These are phyloP conservation scores for Helicolenus hilgendorfi DNA, from an alignment of 2,797 vertebrate genomes.

Conservation along the genomic window DNA sequence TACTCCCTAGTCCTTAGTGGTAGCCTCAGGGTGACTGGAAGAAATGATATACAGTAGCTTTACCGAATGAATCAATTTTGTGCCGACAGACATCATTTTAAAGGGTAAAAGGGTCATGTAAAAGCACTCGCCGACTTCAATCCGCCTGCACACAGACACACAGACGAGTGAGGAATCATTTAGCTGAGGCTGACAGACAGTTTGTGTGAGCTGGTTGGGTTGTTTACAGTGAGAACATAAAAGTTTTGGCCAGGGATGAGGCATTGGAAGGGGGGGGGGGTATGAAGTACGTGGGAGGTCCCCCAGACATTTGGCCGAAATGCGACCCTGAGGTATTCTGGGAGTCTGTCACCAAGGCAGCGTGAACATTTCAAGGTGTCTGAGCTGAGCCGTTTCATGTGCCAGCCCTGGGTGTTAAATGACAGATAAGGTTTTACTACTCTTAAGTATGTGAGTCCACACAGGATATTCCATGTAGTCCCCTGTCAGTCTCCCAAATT, in stretches of 20 bases:
- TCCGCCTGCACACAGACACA: neutral
- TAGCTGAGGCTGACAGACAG: slow-evolving; percentile 47
- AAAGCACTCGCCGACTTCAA: neutral
- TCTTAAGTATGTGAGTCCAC: slow-evolving; percentile 33
- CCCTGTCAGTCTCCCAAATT: slow-evolving; percentile 54
- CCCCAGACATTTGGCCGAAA: slow-evolving; percentile 55
- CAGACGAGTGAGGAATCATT: slow-evolving; percentile 9
- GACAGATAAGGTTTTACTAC: slow-evolving; percentile 52
- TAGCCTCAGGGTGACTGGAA: slow-evolving; percentile 10
- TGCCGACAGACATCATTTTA: neutral
- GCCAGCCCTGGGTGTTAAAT: slow-evolving; percentile 46
- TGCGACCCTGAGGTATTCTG: slow-evolving; percentile 78
- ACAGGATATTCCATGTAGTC: slow-evolving; percentile 55
- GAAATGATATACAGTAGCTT: neutral
- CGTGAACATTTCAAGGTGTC: slow-evolving; percentile 64
- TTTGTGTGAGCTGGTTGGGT: slow-evolving; percentile 35
- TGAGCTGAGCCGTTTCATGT: slow-evolving; percentile 28
- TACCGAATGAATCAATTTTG: slow-evolving; percentile 18
- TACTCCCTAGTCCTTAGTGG: slow-evolving; percentile 8
- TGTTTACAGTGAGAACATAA: slow-evolving; percentile 60
- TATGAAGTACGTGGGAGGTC: slow-evolving; percentile 57
- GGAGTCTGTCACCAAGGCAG: slow-evolving; percentile 69
- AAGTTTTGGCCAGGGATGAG: slow-evolving; percentile 19
- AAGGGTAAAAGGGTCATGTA: slow-evolving; percentile 20
- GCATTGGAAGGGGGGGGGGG: neutral